These are phyloP conservation scores for Pseudorectes ferrugineus DNA, from an alignment of 2,113 vertebrate genomes.

Conservation along the genomic window DNA sequence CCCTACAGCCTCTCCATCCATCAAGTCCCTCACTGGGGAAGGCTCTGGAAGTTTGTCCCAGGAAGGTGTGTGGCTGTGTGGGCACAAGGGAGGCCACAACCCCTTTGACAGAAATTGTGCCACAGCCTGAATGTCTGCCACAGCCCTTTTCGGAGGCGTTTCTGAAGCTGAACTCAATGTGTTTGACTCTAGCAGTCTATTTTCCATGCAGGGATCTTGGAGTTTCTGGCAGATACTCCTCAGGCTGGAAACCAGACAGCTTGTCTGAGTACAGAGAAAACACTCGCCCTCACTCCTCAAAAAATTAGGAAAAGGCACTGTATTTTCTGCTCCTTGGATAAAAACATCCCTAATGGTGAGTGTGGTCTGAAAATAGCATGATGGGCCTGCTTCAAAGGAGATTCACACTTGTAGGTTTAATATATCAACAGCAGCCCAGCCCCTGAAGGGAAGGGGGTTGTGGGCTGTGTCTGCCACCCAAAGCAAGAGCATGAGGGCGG, in stretches of 20 bases:
- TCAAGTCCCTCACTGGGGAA: not conserved
- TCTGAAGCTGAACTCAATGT: not conserved
- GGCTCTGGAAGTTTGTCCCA: not conserved
- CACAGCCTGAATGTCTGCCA: not conserved
- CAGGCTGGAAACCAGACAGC: not conserved
- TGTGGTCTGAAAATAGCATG: not conserved
- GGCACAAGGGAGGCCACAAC: not conserved
- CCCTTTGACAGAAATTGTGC: not conserved
- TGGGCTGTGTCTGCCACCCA: fast-evolving
- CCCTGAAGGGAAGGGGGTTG: not conserved
- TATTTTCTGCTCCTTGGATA: not conserved
- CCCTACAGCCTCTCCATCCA: not conserved
- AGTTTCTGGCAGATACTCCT: not conserved
- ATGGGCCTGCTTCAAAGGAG: not conserved
- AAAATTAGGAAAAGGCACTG: not conserved
- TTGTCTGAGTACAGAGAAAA: not conserved
- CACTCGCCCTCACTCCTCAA: fast-evolving
- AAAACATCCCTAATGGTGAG: not conserved
- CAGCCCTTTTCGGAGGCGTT: not conserved
- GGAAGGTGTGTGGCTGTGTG: not conserved
- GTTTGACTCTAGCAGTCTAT: not conserved
- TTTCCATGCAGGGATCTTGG: not conserved
- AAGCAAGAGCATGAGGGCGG: fast-evolving
- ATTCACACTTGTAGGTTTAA: not conserved
- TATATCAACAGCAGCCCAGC: not conserved